Evolutionary conservation across 2,113 vertebrate genomes (phyloP), one percentile per base, ranked within the genome.

Genomic region (Poeciliopsis turrubarensis): DNA sequence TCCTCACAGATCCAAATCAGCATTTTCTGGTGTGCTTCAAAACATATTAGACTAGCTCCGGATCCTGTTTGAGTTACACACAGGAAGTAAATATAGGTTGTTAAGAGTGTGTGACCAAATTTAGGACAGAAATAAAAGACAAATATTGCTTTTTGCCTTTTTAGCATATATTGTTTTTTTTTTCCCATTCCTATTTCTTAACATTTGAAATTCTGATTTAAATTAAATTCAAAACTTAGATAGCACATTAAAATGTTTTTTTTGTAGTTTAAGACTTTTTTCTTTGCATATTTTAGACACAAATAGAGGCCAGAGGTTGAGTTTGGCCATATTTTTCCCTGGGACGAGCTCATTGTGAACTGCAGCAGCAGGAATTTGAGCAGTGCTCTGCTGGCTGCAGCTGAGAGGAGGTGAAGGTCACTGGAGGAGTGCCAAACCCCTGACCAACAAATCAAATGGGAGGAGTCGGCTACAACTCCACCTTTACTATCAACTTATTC

Each of bases 381-480:
- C 31, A 39, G 72, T 62, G 66, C 62, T 71, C 75, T 57, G 51
- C 75, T 72, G 51, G 51, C 57, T 65, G 63, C 63, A 34, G 69
- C 51, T 37, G 34, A 34, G 69, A 34, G 30, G 64, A 26, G 26
- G 70, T 14, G 68, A 63, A 72, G 60, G 61, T 3, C 39, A 22
- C 22, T 57, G 51, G 51, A 57, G 51, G 22, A 57, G 51, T 22
- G 51, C 51, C 51, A 57, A n/a, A 25, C 51, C 51, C 51, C 51
- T 22, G 25, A 57, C 51, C 25, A 57, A 25, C 51, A 25, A 57
- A 57, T 22, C 29, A 47, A 61, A 51, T 0, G 25, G 69, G 76
- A 66, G 69, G 76, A 72, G 64, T 22, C 76, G 29, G 44, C 77
- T 19, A 54, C 64, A 15, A 37, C 64, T 67, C 60, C 39, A 31